These are phyloP conservation scores for Ceratoteleas bidentatus DNA, from an alignment of 1,140 invertebrate genomes.

Conservation along the genomic window DNA sequence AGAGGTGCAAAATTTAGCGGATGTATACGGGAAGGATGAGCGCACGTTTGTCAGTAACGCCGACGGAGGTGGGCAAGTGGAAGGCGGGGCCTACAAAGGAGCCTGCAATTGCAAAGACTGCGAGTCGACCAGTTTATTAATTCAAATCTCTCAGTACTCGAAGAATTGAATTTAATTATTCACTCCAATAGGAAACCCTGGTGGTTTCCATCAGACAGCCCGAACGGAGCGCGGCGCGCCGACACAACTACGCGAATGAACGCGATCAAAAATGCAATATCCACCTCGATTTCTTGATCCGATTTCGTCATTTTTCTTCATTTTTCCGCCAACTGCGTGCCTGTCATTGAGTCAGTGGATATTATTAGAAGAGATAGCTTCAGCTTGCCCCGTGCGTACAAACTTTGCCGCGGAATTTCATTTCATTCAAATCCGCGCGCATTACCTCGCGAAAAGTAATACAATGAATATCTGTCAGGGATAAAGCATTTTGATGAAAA, in stretches of 20 bases:
- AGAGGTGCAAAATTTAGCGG: constrained; percentile 39
- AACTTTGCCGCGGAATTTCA: constrained; percentile 16
- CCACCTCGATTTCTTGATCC: constrained; percentile 80
- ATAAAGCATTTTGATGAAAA: constrained; percentile 3
- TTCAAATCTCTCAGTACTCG: constrained; percentile 81
- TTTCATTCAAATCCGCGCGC: constrained; percentile 20
- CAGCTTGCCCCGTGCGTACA: constrained; percentile 7
- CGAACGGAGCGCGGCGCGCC: constrained; percentile 62
- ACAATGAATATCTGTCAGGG: constrained; percentile 19
- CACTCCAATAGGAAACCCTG: constrained; percentile 78
- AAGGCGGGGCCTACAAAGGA: constrained; percentile 59
- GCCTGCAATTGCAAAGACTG: constrained; percentile 75
- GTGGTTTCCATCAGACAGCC: constrained; percentile 70
- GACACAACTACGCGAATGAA: constrained; percentile 56
- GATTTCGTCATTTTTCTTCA: constrained; percentile 74
- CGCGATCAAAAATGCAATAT: constrained; percentile 80
- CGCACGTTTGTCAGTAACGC: constrained; percentile 27
- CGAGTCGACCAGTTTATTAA: constrained; percentile 76
- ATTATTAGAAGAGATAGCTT: constrained; percentile 23
- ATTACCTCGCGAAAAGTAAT: constrained; percentile 18
- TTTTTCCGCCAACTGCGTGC: constrained; percentile 53
- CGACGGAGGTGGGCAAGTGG: constrained; percentile 33
- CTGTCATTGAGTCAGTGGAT: constrained; percentile 38
- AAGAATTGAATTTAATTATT: constrained; percentile 83
- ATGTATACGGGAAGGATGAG: constrained; percentile 33